Evolutionary conservation across 2,888 invertebrate species (phyloP).

Genomic region (Apamea anceps): DNA sequence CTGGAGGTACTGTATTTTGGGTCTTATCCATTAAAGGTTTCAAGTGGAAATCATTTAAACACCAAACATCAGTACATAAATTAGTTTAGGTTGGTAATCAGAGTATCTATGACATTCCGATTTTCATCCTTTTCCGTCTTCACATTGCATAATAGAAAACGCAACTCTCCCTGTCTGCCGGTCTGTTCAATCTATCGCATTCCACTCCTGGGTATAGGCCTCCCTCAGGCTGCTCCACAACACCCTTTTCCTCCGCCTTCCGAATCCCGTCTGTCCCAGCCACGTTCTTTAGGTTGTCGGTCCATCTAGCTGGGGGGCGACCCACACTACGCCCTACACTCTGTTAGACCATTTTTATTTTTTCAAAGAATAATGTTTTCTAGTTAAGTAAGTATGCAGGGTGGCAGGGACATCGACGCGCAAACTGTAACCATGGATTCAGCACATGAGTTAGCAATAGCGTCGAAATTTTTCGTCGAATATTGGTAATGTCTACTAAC

Average conservation of each 20-base stretch:
- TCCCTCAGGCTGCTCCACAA: not conserved
- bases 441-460: no score
- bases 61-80: not conserved
- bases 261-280: not conserved
- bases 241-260: not conserved
- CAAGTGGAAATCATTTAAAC: not conserved
- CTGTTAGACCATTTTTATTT: not conserved
- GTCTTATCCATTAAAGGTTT: not conserved
- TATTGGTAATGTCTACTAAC: no score
- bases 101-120: not conserved
- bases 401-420: no score
- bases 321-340: not conserved
- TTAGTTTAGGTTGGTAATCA: not conserved
- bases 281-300: not conserved
- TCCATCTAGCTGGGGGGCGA: no score
- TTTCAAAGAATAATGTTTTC: not conserved
- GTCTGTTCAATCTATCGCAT: not conserved
- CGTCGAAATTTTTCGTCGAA: no score
- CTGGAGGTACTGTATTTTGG: not conserved
- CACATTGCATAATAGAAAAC: not conserved
- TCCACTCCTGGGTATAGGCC: not conserved
- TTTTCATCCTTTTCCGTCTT: not conserved
- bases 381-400: not conserved
- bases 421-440: no score
- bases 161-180: not conserved